Base-by-base conservation (phyloP, 2,888 invertebrate genomes). In the Scotopteryx bipunctaria region DNA sequence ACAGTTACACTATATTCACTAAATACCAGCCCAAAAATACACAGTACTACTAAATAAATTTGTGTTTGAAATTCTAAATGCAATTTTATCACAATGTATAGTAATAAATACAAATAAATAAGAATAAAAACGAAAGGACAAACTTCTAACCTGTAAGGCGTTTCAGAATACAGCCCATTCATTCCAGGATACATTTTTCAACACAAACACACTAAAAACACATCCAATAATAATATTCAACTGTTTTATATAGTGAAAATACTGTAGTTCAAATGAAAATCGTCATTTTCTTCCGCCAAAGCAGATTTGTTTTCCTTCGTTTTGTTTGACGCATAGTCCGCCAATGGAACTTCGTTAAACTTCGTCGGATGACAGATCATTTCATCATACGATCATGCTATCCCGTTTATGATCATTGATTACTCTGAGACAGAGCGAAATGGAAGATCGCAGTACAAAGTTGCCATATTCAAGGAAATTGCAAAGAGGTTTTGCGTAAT, bases 161-260 rank as follows among this genome's bases (percentile, higher is more conserved):
- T 58, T 56, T 88, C 88, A 0, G 83, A 81, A 61, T 86, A 89
- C n/a, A 89, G 71, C 55, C 88, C 86, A 61, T 88, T 87, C 73
- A 87, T 81, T 14, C 78, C 73, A 43, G 81, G 76, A 71, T 84
- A 87, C 89, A 90, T 90, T 71, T 70, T 82, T 35, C 37, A 49
- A 49, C 49, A 63, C 65, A 59, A 53, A 17, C 38, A 62, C 46
- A 61, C 64, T 54, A 58, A 60, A 61, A 64, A 59, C 65, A 55
- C 67, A 71, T 67, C 65, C 47, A 36, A 9, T 23, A 44, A 31
- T 61, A 66, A 65, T 57, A 78, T 62, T 61, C 60, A 66, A 58
- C 50, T 63, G 44, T 57, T 61, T 64, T 63, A 61, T 57, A 59
- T 43, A 54, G 9, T 53, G 54, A 54, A 48, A 51, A 38, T 59